These are phyloP conservation scores for Zaprionus capensis DNA, from an alignment of 1,140 invertebrate species.

Conservation along the genomic window DNA sequence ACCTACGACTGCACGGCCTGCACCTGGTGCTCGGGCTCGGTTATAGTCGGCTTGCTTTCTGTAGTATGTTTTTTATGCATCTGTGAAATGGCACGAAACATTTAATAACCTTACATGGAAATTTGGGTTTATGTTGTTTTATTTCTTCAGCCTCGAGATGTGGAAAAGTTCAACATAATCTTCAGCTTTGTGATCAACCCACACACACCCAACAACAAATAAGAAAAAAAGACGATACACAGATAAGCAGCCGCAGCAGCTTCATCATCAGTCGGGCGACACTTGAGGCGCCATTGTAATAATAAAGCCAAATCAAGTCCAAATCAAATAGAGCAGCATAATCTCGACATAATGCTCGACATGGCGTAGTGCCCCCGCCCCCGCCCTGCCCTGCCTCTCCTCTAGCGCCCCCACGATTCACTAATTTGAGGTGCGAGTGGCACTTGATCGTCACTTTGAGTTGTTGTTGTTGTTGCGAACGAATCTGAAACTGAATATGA, in stretches of 20 bases:
- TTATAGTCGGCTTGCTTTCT: not conserved
- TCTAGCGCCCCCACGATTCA: not conserved
- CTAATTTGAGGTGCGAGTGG: conserved; percentile 49
- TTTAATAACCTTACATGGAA: conserved; percentile 80
- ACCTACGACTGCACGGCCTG: conserved; percentile 48
- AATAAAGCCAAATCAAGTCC: conserved; percentile 73
- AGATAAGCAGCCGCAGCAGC: conserved; percentile 51
- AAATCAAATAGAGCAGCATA: conserved; percentile 79
- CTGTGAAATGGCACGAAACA: conserved; percentile 68
- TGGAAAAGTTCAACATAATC: conserved; percentile 63
- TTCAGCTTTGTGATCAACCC: conserved; percentile 63
- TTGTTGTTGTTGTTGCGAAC: conserved; percentile 51
- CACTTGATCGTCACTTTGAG: conserved; percentile 73
- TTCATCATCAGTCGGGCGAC: conserved; percentile 37
- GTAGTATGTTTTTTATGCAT: conserved; percentile 60
- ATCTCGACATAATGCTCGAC: conserved; percentile 48
- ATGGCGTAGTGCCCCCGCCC: not conserved
- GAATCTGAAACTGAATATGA: conserved; percentile 56
- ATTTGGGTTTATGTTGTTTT: conserved; percentile 54
- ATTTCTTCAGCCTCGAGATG: conserved; percentile 71
- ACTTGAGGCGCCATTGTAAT: conserved; percentile 81
- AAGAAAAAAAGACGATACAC: conserved; percentile 44
- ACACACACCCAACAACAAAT: conserved; percentile 39
- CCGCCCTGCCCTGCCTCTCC: not conserved
- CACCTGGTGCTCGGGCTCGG: conserved; percentile 64